phyloP scores from a whole-genome alignment of 2,797 vertebrate genomes.

The Steatocranus sp. region DNA sequence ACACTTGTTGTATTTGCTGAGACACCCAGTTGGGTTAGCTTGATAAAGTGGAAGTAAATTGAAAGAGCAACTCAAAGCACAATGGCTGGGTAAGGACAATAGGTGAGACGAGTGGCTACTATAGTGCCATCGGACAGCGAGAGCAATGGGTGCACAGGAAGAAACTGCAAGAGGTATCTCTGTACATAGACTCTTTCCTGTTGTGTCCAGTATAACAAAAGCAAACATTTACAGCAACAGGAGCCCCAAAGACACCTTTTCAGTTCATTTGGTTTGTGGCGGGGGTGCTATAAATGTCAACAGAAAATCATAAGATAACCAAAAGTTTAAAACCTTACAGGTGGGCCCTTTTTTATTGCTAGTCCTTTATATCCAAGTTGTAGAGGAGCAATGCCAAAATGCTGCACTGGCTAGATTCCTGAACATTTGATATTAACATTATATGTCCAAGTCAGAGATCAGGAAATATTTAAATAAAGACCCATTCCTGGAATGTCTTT shows the following conservation, averaged over 20 bases:
- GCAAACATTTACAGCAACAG: neutral
- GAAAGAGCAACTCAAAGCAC: slow-evolving; percentile 70
- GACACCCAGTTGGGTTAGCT: slow-evolving; percentile 57
- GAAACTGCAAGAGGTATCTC: neutral
- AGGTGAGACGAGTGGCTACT: slow-evolving; percentile 41
- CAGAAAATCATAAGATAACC: neutral
- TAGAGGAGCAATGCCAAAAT: neutral
- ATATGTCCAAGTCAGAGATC: neutral
- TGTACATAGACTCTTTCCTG: neutral
- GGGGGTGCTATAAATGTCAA: neutral
- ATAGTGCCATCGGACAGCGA: neutral
- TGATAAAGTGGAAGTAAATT: slow-evolving; percentile 76
- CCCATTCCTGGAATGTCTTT: neutral
- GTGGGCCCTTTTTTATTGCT: neutral
- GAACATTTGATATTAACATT: neutral
- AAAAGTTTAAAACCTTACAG: neutral
- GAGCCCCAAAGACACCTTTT: neutral
- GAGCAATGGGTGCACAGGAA: neutral
- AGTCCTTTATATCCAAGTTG: neutral
- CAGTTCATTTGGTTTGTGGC: neutral
- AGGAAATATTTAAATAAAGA: neutral
- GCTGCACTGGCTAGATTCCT: neutral
- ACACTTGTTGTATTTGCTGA: slow-evolving; percentile 62
- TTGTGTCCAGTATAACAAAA: neutral
- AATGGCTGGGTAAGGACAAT: slow-evolving; percentile 65